A percentile compares a stretch with the other conserved stretches of the same genome.
Conservation (phyloP, 2,888 invertebrate species). For the Latheticus oryzae region DNA sequence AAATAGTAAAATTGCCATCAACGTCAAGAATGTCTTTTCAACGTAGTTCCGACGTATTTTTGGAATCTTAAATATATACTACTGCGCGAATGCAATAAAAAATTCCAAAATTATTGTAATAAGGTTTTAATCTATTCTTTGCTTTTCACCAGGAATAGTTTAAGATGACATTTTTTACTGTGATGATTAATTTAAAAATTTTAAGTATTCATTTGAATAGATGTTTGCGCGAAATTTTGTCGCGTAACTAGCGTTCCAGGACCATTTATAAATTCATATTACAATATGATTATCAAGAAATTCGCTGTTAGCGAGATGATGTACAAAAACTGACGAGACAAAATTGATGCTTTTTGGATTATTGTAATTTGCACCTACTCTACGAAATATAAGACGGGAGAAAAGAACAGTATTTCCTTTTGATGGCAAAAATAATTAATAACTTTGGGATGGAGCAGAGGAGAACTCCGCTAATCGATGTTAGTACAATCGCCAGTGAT, state of each 20-base stretch:
- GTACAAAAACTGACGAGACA: conserved; percentile 52
- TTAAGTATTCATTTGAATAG: conserved; percentile 48
- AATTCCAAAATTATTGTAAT: too few relatives aligned
- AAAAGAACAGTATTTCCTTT: conserved; percentile 55
- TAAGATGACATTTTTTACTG: too few relatives aligned
- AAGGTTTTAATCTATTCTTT: too few relatives aligned
- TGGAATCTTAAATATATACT: too few relatives aligned
- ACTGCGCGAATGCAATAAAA: too few relatives aligned
- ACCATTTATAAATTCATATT: conserved; percentile 46
- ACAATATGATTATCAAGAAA: conserved; percentile 45
- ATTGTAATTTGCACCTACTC: conserved; percentile 59
- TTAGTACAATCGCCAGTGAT: conserved; percentile 62
- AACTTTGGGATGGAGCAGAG: conserved; percentile 52
- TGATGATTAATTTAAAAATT: conserved; percentile 49
- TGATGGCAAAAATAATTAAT: conserved; percentile 63
- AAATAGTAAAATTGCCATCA: too few relatives aligned
- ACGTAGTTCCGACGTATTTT: too few relatives aligned
- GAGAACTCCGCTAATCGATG: conserved; percentile 61
- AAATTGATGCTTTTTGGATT: conserved; percentile 56
- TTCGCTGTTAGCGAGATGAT: conserved; percentile 43
- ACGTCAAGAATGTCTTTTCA: too few relatives aligned
- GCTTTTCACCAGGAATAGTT: too few relatives aligned
- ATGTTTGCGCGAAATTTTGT: conserved; percentile 50
- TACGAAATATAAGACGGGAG: conserved; percentile 52
- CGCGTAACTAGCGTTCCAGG: conserved; percentile 42